Conservation (phyloP, 2,113 vertebrate species). For the Seriola dumerili region DNA sequence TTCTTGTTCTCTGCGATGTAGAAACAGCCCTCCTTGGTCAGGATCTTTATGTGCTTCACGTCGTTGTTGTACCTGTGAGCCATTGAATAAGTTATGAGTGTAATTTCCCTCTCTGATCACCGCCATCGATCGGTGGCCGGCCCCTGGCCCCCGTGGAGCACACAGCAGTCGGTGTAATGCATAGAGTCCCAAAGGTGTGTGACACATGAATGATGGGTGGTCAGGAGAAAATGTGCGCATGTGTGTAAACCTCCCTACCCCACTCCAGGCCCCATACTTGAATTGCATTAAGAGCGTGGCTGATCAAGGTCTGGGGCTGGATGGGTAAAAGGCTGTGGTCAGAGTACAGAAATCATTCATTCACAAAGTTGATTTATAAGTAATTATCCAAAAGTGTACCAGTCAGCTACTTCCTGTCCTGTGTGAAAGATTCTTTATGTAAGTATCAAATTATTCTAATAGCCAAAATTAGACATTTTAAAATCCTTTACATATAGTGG, state of each 20-base stretch:
- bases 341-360: background rate
- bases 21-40: slow-evolving; percentile 95
- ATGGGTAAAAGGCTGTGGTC: slow-evolving; percentile 53
- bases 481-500: too few relatives aligned
- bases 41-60: slow-evolving; percentile 99
- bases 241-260: slow-evolving; percentile 15
- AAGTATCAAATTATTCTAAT: background rate
- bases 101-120: slow-evolving; percentile 93
- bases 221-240: slow-evolving; percentile 29
- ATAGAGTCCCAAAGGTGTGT: slow-evolving; percentile 83
- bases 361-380: slow-evolving; percentile 1
- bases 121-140: slow-evolving; percentile 89
- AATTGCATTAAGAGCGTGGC: slow-evolving; percentile 80
- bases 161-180: slow-evolving; percentile 81
- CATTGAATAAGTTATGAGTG: slow-evolving; percentile 94
- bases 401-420: too few relatives aligned
- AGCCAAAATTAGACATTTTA: too few relatives aligned
- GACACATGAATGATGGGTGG: slow-evolving; percentile 84
- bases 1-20: slow-evolving; percentile 98
- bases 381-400: too few relatives aligned
- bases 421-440: background rate
- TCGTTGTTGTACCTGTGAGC: slow-evolving; percentile 98
- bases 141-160: slow-evolving; percentile 79
- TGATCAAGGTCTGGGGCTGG: slow-evolving; percentile 17
- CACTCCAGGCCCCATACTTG: slow-evolving; percentile 17